A percentile compares a stretch with the other conserved stretches of the same genome.
Evolutionary conservation across 2,113 vertebrate species (phyloP).

Genomic region (Naja naja): DNA sequence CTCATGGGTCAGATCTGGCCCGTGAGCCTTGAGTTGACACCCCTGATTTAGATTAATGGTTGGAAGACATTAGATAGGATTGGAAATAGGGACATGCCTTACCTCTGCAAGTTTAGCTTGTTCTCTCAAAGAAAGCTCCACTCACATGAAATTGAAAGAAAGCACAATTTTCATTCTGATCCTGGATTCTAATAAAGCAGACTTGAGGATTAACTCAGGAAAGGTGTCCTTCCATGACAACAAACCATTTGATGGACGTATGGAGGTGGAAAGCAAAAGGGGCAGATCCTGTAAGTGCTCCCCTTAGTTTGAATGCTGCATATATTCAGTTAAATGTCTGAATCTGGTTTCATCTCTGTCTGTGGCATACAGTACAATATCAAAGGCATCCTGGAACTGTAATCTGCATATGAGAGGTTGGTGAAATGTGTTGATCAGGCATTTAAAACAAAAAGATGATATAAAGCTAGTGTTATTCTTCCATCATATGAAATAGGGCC

Average conservation of each 20-base stretch:
- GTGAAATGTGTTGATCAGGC: neutral
- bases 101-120: neutral
- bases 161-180: neutral
- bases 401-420: neutral
- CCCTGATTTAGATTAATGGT: neutral
- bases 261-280: neutral
- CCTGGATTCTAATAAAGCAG: neutral
- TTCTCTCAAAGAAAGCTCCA: neutral
- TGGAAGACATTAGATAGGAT: neutral
- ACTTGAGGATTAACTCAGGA: neutral
- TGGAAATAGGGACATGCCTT: neutral
- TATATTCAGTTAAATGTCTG: neutral
- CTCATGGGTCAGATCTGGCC: no score
- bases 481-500: neutral
- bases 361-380: neutral
- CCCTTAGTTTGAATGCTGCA: neutral
- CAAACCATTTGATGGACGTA: neutral
- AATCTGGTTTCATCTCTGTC: neutral
- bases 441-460: neutral
- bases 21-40: no score
- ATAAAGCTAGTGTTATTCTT: neutral
- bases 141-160: neutral
- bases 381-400: neutral
- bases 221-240: neutral
- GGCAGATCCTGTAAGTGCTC: neutral